phyloP scores from a whole-genome alignment of 2,888 invertebrate species.

The Ophioninae sp. region DNA sequence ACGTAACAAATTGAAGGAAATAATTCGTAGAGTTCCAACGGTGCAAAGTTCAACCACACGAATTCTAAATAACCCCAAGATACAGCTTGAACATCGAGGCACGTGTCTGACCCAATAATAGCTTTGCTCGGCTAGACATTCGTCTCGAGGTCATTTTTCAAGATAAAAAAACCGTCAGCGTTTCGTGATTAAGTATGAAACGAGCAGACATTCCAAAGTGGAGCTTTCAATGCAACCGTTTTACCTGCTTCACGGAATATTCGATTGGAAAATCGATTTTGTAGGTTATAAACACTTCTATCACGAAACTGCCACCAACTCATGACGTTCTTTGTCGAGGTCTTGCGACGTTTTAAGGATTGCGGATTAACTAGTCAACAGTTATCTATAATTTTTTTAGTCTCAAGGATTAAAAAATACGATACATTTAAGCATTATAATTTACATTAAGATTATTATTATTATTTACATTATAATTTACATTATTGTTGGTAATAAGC shows the following conservation, averaged over 20 bases:
- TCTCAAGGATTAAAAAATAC: too few species aligned
- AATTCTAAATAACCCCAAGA: too few species aligned
- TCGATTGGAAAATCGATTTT: slow-evolving; percentile 69
- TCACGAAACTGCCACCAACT: slow-evolving; percentile 22
- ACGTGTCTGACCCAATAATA: background rate
- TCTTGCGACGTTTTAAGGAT: slow-evolving; percentile 4
- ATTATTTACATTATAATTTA: too few species aligned
- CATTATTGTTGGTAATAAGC: too few species aligned
- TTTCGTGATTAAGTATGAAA: background rate
- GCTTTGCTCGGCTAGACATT: background rate
- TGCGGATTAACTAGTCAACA: too few species aligned
- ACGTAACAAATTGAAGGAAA: too few species aligned
- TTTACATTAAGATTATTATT: too few species aligned
- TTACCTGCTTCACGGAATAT: slow-evolving; percentile 32
- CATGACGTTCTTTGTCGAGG: slow-evolving; percentile 40
- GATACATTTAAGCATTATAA: too few species aligned
- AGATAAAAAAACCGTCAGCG: background rate
- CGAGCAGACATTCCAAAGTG: background rate
- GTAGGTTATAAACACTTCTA: slow-evolving; percentile 57
- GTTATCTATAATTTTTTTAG: too few species aligned
- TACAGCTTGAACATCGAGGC: background rate
- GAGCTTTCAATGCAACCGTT: background rate
- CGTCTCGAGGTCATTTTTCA: background rate
- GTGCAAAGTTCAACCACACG: too few species aligned
- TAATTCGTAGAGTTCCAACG: too few species aligned